Evolutionary conservation across 2,888 invertebrate genomes (phyloP), one percentile per base, ranked within the genome.

Genomic region (Nomada ferruginata): DNA sequence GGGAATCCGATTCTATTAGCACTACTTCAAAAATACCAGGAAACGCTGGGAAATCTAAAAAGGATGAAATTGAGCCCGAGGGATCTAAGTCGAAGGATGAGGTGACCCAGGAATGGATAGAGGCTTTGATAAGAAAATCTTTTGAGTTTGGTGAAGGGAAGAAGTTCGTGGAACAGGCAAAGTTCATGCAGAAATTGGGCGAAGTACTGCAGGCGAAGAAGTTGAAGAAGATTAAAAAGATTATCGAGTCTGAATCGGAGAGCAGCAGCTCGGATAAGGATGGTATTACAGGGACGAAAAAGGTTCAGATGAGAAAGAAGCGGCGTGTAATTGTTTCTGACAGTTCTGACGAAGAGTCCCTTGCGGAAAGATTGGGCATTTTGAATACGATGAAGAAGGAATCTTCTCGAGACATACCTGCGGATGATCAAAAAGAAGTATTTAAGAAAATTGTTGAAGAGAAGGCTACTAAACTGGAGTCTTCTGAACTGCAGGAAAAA

Each of bases 211-310:
- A 91, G 20, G 75, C 84, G 53, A 94, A 94, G 36, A 94, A 94
- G 60, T 91, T 94, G 2, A 95, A 95, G 86, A 95, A 95, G 86
- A 94, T 96, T 36, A 95, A 95, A 87, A 95, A 94, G 87, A 94
- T 95, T 1, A 94, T 95, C 82, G 95, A 95, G 88, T 95, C 95
- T 7, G 95, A 95, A 23, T 95, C 95, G 0, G 95, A 95, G 10
- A 89, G 89, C 13, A 90, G 87, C 20, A 87, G 85, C 69, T 90
- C 91, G 2, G 89, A 88, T 94, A 94, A 79, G 94, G 83, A 85
- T 4, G 84, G 82, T n/a, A 36, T 36, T 7, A n/a, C 77, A 23
- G 85, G 84, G 26, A 44, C 82, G 42, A 90, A 85, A 66, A 91
- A 82, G 64, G 26, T 65, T 15, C 77, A 52, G 23, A 63, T 15